Conservation (phyloP, 2,113 vertebrate genomes). For the Macheiramphus alcinus region DNA sequence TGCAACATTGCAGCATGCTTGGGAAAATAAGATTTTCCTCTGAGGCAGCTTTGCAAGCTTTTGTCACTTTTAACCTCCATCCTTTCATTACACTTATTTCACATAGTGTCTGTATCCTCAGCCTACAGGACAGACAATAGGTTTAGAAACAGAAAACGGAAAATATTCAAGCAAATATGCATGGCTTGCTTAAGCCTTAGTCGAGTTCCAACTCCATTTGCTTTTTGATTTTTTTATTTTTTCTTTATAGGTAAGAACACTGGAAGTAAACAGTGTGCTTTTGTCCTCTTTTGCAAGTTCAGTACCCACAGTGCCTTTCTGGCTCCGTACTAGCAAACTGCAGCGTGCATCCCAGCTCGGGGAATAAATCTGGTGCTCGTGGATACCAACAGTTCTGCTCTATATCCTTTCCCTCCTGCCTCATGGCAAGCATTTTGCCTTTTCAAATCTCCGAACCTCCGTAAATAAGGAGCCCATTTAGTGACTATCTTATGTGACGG, state of each 20-base stretch:
- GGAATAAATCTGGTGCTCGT: not conserved
- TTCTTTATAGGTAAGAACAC: not conserved
- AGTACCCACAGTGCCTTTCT: not conserved
- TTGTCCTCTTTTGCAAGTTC: not conserved
- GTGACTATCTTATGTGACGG: slow-evolving; percentile 55
- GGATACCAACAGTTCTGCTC: slow-evolving; percentile 13
- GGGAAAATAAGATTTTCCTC: slow-evolving; percentile 15
- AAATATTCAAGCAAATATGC: not conserved
- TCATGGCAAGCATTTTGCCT: not conserved
- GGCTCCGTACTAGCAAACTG: not conserved
- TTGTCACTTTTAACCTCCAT: slow-evolving; percentile 17
- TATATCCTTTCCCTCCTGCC: not conserved
- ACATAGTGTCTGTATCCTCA: not conserved
- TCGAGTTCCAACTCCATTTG: not conserved
- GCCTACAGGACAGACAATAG: not conserved
- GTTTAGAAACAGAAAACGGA: slow-evolving; percentile 7
- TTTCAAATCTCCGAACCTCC: slow-evolving; percentile 26
- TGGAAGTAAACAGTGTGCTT: not conserved
- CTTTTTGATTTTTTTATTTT: not conserved
- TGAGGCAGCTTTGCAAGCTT: slow-evolving; percentile 3
- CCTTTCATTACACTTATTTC: slow-evolving; percentile 5
- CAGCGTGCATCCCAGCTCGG: not conserved
- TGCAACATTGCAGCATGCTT: not conserved
- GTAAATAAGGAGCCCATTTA: slow-evolving; percentile 48
- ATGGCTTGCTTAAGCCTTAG: not conserved